Conservation (phyloP, 2,888 invertebrate genomes). For the Holacanthella duospinosa region DNA sequence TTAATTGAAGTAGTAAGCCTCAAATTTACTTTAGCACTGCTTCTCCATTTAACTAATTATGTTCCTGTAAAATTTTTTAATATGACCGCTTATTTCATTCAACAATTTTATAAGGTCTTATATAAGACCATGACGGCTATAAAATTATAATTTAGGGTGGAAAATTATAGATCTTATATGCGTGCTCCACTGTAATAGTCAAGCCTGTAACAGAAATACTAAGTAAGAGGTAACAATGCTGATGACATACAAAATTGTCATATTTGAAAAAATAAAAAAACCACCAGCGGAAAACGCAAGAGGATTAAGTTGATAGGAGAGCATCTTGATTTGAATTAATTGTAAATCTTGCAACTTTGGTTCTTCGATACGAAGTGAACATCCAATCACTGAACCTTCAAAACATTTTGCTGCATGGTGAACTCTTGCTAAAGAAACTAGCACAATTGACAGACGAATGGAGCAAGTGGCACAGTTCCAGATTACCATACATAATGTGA, state of each 20-base stretch:
- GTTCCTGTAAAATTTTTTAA: too few species aligned
- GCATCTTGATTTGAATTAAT: conserved; percentile 25
- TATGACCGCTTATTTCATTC: too few species aligned
- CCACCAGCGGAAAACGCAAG: conserved; percentile 30
- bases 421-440: conserved; percentile 26
- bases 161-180: too few species aligned
- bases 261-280: conserved; percentile 27
- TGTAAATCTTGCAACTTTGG: conserved; percentile 18
- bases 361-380: conserved; percentile 19
- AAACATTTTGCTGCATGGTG: conserved; percentile 25
- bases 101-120: too few species aligned
- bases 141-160: too few species aligned
- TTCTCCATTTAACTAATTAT: too few species aligned
- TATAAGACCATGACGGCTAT: too few species aligned
- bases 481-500: conserved; percentile 5
- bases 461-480: conserved; percentile 7
- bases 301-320: conserved; percentile 27
- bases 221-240: conserved; percentile 31
- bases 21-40: too few species aligned
- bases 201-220: conserved; percentile 28
- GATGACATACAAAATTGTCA: conserved; percentile 27
- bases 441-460: conserved; percentile 23
- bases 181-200: too few species aligned
- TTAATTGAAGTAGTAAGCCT: too few species aligned
- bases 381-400: conserved; percentile 19